Evolutionary conservation across 35 echinoderm and acorn worm species (phyloP).

Genomic region (Ptychodera flava): DNA sequence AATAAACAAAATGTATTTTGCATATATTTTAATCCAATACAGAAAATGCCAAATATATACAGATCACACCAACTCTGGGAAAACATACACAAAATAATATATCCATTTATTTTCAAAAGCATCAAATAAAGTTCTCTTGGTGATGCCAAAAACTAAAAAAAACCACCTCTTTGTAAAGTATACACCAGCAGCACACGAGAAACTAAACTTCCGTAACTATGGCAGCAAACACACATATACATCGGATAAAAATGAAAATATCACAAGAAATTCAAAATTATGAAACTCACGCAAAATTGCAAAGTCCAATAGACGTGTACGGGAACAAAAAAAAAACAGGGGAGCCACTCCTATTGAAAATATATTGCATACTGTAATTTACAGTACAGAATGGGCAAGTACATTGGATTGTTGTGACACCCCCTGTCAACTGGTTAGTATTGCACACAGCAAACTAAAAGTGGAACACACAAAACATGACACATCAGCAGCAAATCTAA

Average conservation of each 20-base stretch:
- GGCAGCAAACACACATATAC: too few relatives aligned
- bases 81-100: neutral
- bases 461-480: too few relatives aligned
- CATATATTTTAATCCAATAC: constrained; percentile 2
- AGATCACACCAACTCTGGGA: neutral
- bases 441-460: neutral
- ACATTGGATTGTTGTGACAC: neutral
- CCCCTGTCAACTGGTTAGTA: neutral
- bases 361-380: neutral
- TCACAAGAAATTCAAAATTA: too few relatives aligned
- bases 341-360: neutral
- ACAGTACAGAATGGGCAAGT: neutral
- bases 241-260: too few relatives aligned
- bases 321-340: too few relatives aligned
- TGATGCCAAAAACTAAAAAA: neutral
- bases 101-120: neutral
- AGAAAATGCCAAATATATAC: neutral
- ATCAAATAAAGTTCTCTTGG: neutral
- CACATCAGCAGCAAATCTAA: neutral
- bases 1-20: neutral
- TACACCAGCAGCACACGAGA: too few relatives aligned
- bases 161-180: too few relatives aligned
- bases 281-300: too few relatives aligned
- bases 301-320: too few relatives aligned
- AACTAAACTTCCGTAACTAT: too few relatives aligned